Evolutionary conservation across 1,140 invertebrate species (phyloP).

Genomic region (Pseudachorutes palmiensis): DNA sequence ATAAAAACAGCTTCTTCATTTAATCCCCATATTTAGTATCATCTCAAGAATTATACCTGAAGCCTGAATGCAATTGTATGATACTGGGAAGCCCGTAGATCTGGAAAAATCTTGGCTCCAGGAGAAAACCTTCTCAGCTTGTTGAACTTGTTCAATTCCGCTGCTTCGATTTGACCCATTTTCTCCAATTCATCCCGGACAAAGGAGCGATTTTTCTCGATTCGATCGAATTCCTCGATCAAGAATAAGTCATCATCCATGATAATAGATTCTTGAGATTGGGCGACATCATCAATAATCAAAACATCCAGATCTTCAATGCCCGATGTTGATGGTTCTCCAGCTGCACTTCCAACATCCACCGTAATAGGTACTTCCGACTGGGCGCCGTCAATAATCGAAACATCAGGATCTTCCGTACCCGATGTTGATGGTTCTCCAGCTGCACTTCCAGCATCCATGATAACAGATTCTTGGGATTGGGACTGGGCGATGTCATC

Average conservation of each 20-base stretch:
- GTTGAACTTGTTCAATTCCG: slow-evolving; percentile 3
- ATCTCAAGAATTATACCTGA: slow-evolving; percentile 17
- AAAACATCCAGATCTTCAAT: too few species aligned
- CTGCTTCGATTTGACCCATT: slow-evolving; percentile 3
- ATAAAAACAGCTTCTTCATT: too few species aligned
- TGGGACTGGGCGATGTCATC: too few species aligned
- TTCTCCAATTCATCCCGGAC: background rate
- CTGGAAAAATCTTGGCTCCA: slow-evolving; percentile 27
- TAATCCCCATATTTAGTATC: background rate
- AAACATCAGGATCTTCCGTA: too few species aligned
- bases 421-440: too few species aligned
- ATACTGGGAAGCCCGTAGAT: slow-evolving; percentile 23
- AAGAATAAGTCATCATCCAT: background rate
- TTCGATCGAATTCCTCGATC: background rate
- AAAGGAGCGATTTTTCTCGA: background rate
- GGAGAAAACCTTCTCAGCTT: slow-evolving; percentile 20
- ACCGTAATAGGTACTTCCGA: too few species aligned
- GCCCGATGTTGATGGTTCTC: too few species aligned
- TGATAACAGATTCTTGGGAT: too few species aligned
- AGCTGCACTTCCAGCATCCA: too few species aligned
- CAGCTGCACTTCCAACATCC: too few species aligned
- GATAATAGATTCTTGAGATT: background rate
- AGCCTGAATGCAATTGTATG: slow-evolving; percentile 30
- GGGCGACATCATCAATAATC: too few species aligned
- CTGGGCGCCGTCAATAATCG: too few species aligned